Percentiles rank a stretch among this genome's conserved stretches.
Conservation (phyloP, 1,140 invertebrate species). For the Ips nitidus region DNA sequence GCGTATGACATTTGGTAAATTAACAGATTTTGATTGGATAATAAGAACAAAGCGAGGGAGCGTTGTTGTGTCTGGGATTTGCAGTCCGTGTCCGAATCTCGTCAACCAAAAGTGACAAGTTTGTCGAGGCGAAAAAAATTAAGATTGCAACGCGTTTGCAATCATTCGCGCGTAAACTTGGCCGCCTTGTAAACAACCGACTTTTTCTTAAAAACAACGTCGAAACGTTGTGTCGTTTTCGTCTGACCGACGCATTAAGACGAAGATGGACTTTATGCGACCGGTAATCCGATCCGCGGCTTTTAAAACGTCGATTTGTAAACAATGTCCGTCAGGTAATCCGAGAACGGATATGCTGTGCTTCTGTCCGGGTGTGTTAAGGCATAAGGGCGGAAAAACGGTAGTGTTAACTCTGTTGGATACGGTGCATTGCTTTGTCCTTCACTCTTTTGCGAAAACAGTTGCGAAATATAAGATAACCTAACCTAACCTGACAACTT, state of each 20-base stretch:
- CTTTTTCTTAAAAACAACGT: constrained; percentile 7
- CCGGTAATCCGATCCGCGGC: constrained; percentile 2
- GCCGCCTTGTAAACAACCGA: constrained; percentile 5
- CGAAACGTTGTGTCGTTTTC: neutral
- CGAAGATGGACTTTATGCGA: neutral
- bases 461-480: no score
- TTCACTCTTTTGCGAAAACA: neutral
- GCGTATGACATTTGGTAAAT: no score
- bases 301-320: constrained; percentile 16
- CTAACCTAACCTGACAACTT: no score
- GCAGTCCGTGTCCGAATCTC: no score
- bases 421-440: neutral
- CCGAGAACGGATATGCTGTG: constrained; percentile 15
- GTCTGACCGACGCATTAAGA: constrained; percentile 1
- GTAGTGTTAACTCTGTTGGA: constrained; percentile 12
- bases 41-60: no score
- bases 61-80: no score
- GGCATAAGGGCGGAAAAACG: constrained; percentile 19
- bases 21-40: no score
- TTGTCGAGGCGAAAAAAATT: constrained; percentile 13
- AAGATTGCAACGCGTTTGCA: constrained; percentile 16
- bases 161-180: constrained; percentile 8
- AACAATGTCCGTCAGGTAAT: constrained; percentile 22
- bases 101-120: constrained; percentile 11
- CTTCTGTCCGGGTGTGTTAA: constrained; percentile 15